These are phyloP conservation scores for Petroica traversi DNA, from an alignment of 2,113 vertebrate species.

Conservation along the genomic window DNA sequence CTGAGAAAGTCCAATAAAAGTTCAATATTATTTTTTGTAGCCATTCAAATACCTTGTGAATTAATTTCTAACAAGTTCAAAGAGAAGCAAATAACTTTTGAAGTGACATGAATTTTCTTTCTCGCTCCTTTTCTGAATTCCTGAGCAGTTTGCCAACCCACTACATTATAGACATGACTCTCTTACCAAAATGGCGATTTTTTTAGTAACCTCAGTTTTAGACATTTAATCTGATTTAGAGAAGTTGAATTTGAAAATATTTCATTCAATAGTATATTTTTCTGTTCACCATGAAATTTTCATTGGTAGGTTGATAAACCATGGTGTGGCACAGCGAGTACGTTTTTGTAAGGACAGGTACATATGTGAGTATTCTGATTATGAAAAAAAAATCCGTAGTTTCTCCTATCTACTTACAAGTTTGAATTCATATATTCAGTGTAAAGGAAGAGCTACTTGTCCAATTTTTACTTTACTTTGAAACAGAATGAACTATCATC, in stretches of 20 bases:
- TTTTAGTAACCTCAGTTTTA: not conserved
- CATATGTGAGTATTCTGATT: not conserved
- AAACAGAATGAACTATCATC: not conserved
- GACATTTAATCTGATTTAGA: not conserved
- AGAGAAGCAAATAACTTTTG: not conserved
- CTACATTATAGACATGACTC: not conserved
- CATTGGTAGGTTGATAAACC: not conserved
- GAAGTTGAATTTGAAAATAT: not conserved
- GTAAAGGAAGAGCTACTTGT: not conserved
- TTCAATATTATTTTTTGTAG: not conserved
- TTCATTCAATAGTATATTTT: not conserved
- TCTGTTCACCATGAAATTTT: not conserved
- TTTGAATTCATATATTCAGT: not conserved
- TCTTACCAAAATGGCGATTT: fast-evolving
- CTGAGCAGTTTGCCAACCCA: not conserved
- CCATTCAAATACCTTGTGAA: not conserved
- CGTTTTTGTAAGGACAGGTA: not conserved
- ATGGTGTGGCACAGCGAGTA: not conserved
- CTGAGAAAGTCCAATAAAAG: not conserved
- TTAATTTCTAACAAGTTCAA: not conserved
- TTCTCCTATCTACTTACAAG: not conserved
- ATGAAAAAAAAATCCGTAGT: not conserved
- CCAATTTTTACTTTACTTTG: not conserved
- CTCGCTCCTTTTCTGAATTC: not conserved
- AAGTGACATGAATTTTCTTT: not conserved